Conservation (phyloP, 2,888 invertebrate genomes). For the Baronia brevicornis region DNA sequence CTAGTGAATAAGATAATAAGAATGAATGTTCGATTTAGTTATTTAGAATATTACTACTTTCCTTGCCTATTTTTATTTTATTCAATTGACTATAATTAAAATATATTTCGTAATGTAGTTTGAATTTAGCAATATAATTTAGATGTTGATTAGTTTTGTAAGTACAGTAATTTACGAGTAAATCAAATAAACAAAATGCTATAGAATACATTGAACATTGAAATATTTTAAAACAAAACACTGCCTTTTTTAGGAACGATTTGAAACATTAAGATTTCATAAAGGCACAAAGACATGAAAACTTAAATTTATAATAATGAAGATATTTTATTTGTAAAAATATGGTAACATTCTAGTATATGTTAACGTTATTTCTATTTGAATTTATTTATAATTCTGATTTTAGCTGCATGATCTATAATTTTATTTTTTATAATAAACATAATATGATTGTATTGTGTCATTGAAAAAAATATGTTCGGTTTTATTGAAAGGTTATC, state of each 20-base stretch:
- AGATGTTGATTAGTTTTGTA: constrained; percentile 1
- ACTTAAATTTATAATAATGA: constrained; percentile 11
- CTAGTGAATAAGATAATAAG: too few relatives aligned
- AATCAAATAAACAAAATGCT: too few relatives aligned
- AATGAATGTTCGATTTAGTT: neutral
- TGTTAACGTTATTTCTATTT: neutral
- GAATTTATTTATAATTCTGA: too few relatives aligned
- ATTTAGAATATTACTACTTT: neutral
- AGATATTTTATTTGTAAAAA: constrained; percentile 13
- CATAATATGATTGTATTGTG: constrained; percentile 13
- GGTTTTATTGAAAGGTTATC: constrained; percentile 7
- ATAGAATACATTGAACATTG: too few relatives aligned
- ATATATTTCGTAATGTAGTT: neutral
- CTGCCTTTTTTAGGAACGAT: too few relatives aligned
- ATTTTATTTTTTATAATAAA: too few relatives aligned
- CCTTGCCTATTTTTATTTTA: neutral
- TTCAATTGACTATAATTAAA: neutral
- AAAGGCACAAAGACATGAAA: too few relatives aligned
- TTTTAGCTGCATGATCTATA: too few relatives aligned
- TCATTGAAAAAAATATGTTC: constrained; percentile 1
- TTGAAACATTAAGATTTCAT: too few relatives aligned
- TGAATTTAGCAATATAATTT: constrained; percentile 7
- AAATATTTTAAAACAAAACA: too few relatives aligned
- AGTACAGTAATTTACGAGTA: neutral
- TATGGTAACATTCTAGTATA: constrained; percentile 2